Conservation (phyloP, 2,113 vertebrate genomes). For the Cochlearius cochlearius region DNA sequence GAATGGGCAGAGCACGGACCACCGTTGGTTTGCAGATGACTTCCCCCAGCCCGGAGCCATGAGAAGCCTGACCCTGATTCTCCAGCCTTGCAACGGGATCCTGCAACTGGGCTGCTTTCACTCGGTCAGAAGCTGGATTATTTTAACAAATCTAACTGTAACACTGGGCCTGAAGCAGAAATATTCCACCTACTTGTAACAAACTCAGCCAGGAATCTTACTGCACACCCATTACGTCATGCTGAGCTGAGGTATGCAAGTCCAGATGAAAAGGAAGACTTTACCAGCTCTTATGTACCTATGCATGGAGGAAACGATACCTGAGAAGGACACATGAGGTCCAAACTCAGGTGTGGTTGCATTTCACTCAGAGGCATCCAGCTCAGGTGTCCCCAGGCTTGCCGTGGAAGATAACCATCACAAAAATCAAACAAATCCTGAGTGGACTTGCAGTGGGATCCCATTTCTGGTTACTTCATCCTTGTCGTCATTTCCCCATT, state of each 20-base stretch:
- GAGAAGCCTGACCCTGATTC: background rate
- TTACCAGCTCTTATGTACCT: background rate
- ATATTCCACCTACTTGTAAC: background rate
- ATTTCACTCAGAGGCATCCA: background rate
- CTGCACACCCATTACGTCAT: accelerated
- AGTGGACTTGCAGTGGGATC: background rate
- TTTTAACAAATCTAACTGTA: background rate
- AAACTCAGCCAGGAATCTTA: background rate
- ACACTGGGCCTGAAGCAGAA: background rate
- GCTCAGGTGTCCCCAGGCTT: background rate
- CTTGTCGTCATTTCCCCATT: background rate
- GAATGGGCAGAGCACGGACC: background rate
- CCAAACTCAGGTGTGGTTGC: background rate
- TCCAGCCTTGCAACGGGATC: background rate
- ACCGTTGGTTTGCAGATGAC: accelerated
- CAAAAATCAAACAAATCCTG: background rate
- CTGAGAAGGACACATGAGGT: background rate
- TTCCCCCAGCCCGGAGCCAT: background rate
- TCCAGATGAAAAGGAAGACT: background rate
- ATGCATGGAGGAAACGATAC: background rate
- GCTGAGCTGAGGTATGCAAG: background rate
- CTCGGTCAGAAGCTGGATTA: background rate
- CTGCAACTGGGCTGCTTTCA: background rate
- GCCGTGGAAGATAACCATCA: background rate
- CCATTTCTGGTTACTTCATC: background rate